Conservation (phyloP, 2,113 vertebrate genomes). For the Centropristis striata region DNA sequence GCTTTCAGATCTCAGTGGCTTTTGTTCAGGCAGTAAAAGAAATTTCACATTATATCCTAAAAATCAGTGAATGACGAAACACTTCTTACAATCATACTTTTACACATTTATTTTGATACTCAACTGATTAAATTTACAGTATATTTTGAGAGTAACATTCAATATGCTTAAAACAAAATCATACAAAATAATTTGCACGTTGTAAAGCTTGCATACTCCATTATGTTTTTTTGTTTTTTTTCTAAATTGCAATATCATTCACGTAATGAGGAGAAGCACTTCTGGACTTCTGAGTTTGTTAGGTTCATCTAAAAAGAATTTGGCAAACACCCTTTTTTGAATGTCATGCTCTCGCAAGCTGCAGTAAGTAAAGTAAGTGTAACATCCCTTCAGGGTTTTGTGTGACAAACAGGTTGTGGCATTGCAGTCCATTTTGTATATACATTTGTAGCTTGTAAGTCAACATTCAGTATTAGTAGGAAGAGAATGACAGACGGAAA, state of each 20-base stretch:
- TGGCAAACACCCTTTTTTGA: conserved; percentile 60
- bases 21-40: background rate
- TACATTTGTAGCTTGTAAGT: conserved; percentile 57
- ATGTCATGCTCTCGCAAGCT: conserved; percentile 79
- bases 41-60: background rate
- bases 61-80: conserved; percentile 7
- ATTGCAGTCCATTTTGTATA: conserved; percentile 56
- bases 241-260: conserved; percentile 53
- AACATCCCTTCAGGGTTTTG: conserved; percentile 48
- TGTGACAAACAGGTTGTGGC: conserved; percentile 60
- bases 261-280: conserved; percentile 49
- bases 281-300: conserved; percentile 44
- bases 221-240: conserved; percentile 11
- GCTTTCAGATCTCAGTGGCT: background rate
- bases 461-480: conserved; percentile 57
- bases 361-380: conserved; percentile 62
- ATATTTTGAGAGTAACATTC: conserved; percentile 72
- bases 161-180: conserved; percentile 65
- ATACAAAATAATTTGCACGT: conserved; percentile 70
- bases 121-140: conserved; percentile 59
- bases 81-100: conserved; percentile 32
- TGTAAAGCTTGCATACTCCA: conserved; percentile 72
- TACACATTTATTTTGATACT: conserved; percentile 75
- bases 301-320: conserved; percentile 56
- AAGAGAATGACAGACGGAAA: conserved; percentile 36